Conservation (phyloP, 2,888 invertebrate genomes). For the Seira musarum region DNA sequence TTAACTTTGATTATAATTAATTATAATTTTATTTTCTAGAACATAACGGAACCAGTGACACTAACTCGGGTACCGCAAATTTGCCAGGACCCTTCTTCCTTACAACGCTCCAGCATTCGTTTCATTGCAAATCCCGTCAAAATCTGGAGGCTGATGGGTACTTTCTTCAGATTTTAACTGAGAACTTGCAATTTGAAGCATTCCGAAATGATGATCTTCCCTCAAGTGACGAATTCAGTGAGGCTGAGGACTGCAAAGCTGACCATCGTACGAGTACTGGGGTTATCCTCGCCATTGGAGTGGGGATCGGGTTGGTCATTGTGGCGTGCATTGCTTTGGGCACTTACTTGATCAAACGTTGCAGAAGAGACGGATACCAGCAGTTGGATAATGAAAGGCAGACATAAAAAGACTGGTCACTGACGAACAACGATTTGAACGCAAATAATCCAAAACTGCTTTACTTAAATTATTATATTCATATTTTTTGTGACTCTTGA, state of each 20-base stretch:
- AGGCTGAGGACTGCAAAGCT: slow-evolving; percentile 23
- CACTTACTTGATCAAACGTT: slow-evolving; percentile 23
- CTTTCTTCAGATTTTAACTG: slow-evolving; percentile 11
- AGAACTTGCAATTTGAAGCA: slow-evolving; percentile 41
- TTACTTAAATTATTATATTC: too few relatives aligned
- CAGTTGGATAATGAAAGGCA: slow-evolving; percentile 32
- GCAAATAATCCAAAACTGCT: too few relatives aligned
- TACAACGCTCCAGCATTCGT: slow-evolving; percentile 30
- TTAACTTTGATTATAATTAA: too few relatives aligned
- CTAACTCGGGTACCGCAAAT: background rate
- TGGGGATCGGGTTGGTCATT: slow-evolving; percentile 31
- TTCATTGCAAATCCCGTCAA: slow-evolving; percentile 18
- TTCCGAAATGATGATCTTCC: slow-evolving; percentile 2
- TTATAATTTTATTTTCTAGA: too few relatives aligned
- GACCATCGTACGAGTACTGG: slow-evolving; percentile 24
- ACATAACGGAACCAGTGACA: too few relatives aligned
- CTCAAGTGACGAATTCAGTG: background rate
- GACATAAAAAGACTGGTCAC: too few relatives aligned
- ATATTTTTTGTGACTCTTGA: too few relatives aligned
- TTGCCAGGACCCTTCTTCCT: slow-evolving; percentile 30
- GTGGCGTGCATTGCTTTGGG: slow-evolving; percentile 22
- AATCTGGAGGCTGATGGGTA: background rate
- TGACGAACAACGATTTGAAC: too few relatives aligned
- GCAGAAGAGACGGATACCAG: slow-evolving; percentile 29
- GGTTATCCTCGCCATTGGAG: slow-evolving; percentile 24